A percentile compares a stretch with the other conserved stretches of the same genome.
phyloP scores from a whole-genome alignment of 92 coral and sea anemone genomes.

The Umimayanthus kanabou region DNA sequence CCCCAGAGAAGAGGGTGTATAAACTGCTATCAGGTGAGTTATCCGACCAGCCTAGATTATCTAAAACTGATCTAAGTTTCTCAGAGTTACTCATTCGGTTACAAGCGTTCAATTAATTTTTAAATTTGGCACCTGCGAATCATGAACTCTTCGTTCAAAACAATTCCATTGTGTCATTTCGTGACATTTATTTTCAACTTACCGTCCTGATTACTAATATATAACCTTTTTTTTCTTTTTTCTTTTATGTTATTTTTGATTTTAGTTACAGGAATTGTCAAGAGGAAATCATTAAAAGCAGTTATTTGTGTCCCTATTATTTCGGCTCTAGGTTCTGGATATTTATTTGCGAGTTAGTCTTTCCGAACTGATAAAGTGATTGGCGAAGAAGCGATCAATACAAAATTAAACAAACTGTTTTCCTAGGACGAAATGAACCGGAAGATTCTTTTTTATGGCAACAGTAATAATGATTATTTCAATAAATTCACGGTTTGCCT shows the following conservation, averaged over 20 bases:
- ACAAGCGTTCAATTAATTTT: not conserved
- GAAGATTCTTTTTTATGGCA: not conserved
- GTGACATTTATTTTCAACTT: not conserved
- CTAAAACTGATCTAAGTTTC: too few species aligned
- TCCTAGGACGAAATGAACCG: not conserved
- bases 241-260: too few species aligned
- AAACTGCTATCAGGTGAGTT: conserved; percentile 76
- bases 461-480: not conserved
- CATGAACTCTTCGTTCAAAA: not conserved
- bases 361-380: too few species aligned
- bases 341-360: not conserved
- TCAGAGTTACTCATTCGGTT: not conserved
- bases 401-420: not conserved
- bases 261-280: not conserved
- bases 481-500: not conserved
- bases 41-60: not conserved
- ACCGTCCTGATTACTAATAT: not conserved
- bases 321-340: not conserved
- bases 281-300: not conserved
- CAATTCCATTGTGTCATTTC: not conserved
- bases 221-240: not conserved
- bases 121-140: not conserved
- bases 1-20: conserved; percentile 76
- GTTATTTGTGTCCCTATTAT: not conserved
- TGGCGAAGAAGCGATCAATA: not conserved